Evolutionary conservation across 2,797 vertebrate species (phyloP), one percentile per base, ranked within the genome.

Genomic region (Streptopelia turtur): DNA sequence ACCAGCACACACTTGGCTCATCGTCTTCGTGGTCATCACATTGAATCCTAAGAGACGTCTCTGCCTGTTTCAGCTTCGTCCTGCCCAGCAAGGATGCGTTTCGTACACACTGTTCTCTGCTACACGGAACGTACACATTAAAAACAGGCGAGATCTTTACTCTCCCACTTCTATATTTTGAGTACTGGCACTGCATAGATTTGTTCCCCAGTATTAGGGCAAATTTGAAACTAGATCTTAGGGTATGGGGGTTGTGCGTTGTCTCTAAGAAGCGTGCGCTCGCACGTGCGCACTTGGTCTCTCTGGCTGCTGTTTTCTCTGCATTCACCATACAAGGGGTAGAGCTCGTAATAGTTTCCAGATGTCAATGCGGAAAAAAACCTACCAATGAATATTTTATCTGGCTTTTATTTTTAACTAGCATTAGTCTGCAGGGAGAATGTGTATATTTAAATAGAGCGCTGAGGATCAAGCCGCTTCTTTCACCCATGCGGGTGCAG

Each of bases 321-420:
- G 53, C 37, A 11, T 39, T 87, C 56, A 24, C 63, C 11, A 3
- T 35, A n/a, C 39, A 60, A 87, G 37, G 64, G 41, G 61, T 91
- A 16, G 66, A 82, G 63, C 63, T 66, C 23, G 53, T 11, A 33
- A 68, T 74, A 24, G 66, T 56, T 94, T 91, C 85, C 90, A 94
- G 71, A 89, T 94, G 88, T 87, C 37, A 55, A 1, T 9, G 33
- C 76, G 59, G 59, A 70, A 85, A 87, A 30, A 87, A 84, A 27
- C 1, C 30, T 75, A 45, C 24, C 39, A 35, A 21, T 76, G 21
- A 84, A 53, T 88, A 52, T 60, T 90, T 69, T 72, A 60, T n/a
- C 50, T 65, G 43, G 2, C 22, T 75, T 91, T 84, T 74, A 39
- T 81, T 95, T 88, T 90, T 75, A 63, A 56, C 59, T 43, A 45